Evolutionary conservation across 2,888 invertebrate species (phyloP), one percentile per base, ranked within the genome.

Genomic region (Idaea dimidiata): DNA sequence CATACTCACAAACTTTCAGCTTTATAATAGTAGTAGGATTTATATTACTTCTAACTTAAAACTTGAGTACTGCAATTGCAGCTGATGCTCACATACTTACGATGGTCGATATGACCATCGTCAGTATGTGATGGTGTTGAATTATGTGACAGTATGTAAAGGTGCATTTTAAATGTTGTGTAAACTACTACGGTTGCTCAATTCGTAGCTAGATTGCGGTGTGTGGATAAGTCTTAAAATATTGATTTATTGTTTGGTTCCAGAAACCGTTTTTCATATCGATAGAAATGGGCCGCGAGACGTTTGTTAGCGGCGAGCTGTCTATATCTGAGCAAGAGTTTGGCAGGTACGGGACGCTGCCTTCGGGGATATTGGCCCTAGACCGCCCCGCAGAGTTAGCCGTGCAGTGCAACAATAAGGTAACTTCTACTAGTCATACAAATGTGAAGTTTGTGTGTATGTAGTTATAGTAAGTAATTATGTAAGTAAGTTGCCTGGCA

Each of bases 241-340:
- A n/a, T 57, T 10, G 53, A 14, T 58, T 32, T 8, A 31, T 17
- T 54, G 16, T 54, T 56, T 56, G 6, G 17, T 62, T 33, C 8
- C 54, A 91, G 91, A 87, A 84, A 72, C 86, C 90, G 14, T 91
- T 91, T 82, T 90, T 84, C 82, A 79, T 92, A 68, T 90, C 91
- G 0, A 72, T 89, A 70, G 89, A 90, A 66, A 59, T 82, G 62
- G 87, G 83, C 0, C 84, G 86, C 31, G 91, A 91, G 65, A 87
- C 87, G 18, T 91, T 85, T 66, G 89, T 91, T 58, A 89, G 89
- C 66, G 72, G 79, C 0, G 79, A 82, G 70, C 75, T 91, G 66
- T 70, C 75, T 57, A 75, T 91, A 63, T 79, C 81, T 54, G 57
- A 63, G 0, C 71, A 67, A 31, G 83, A 88, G 18, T 81, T 85